A percentile compares a stretch with the other conserved stretches of the same genome.
These are phyloP conservation scores for Calephelis perditalis DNA, from an alignment of 2,888 invertebrate genomes.

Conservation along the genomic window DNA sequence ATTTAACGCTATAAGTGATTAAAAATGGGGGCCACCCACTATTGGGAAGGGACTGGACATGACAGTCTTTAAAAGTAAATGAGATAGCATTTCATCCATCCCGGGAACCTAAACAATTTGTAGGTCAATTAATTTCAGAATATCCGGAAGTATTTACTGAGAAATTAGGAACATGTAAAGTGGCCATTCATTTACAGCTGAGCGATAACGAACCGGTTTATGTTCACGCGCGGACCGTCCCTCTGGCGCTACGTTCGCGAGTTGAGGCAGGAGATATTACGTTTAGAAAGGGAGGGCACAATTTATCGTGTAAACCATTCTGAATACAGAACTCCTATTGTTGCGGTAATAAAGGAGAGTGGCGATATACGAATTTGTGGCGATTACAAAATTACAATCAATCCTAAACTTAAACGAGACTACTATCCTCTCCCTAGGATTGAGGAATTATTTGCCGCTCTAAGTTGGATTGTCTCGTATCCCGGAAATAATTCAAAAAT, in stretches of 20 bases:
- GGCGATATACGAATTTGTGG: neutral
- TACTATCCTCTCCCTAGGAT: neutral
- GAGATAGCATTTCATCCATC: no score
- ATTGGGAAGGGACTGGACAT: no score
- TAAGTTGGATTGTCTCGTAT: slow-evolving; percentile 30
- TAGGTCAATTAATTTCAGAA: no score
- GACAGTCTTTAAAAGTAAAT: no score
- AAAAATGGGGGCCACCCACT: no score
- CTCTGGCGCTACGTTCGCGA: neutral
- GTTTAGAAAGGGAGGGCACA: neutral
- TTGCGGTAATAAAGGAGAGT: neutral
- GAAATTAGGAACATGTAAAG: no score
- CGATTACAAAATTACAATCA: neutral
- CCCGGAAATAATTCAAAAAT: slow-evolving; percentile 31
- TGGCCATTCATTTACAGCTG: no score
- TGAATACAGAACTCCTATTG: neutral
- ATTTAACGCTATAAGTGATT: no score
- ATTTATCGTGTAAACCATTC: neutral
- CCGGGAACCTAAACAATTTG: no score
- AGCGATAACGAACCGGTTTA: no score
- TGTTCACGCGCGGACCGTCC: neutral
- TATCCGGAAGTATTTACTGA: no score
- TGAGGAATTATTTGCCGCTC: slow-evolving; percentile 25
- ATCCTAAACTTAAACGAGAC: neutral
- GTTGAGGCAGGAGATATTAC: neutral